Base-by-base conservation (phyloP, 2,888 invertebrate species). In the Drosophila suboccidentalis region DNA sequence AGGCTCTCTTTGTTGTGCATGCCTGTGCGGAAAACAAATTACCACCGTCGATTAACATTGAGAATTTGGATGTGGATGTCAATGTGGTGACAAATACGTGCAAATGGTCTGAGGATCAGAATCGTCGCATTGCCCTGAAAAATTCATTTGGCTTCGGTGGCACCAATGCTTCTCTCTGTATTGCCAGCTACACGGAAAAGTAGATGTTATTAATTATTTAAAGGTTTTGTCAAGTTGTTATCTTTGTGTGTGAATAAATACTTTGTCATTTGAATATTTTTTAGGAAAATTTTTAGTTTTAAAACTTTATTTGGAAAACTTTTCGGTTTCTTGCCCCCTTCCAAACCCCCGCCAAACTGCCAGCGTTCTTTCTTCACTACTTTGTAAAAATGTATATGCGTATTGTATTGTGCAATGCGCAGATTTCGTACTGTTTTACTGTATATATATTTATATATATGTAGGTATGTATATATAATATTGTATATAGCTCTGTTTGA, bases 71-170 rank as follows among this genome's bases (percentile, higher is more conserved):
- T 61, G 95, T 95, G 89, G 94, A 95, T 46, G 92, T 94, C 53
- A 95, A 96, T 91, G 95, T 97, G 92, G 96, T 97, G 4, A 93
- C 94, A 5, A 94, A 94, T 79, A 44, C 90, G 86, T 58, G 90
- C 77, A 50, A 81, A 4, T 92, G 92, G 92, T 43, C 69, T 0
- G 70, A 55, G 0, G 67, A 55, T 1, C 69, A 57, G 2, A 64
- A 47, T 1, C 94, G 93, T 84, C 94, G 96, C 89, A 93, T 98
- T 83, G 98, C 98, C 15, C 92, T 99, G 55, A 98, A 98, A 92
- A 99, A 99, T 93, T 98, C 99, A 0, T 99, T 99, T 94, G 99
- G 99, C 5, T 99, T 99, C 94, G 99, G 99, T 61, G 99, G 99
- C 46, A 99, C 99, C 3, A 99, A 99, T 94, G 98, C 98, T 26